Conservation (phyloP, 2,797 vertebrate genomes). For the Caiman crocodilus region DNA sequence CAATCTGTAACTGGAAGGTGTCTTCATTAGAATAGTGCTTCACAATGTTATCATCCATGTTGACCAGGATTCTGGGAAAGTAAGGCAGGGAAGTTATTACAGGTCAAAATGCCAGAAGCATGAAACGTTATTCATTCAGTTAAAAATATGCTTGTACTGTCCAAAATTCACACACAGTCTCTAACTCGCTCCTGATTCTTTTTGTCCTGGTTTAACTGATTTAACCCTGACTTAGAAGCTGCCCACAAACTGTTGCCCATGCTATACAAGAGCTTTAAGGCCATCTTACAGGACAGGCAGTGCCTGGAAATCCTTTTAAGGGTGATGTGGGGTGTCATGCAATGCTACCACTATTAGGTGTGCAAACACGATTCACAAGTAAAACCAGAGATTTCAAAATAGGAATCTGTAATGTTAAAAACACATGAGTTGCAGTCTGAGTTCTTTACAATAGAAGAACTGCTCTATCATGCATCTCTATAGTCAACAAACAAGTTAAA, state of each 20-base stretch:
- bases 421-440: background rate
- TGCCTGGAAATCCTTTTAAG: no score
- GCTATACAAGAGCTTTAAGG: background rate
- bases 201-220: background rate
- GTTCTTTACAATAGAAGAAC: no score
- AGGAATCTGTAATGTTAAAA: no score
- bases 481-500: no score
- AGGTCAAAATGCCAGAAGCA: background rate
- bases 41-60: slow-evolving; percentile 99
- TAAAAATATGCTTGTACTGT: background rate
- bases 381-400: no score
- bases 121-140: background rate
- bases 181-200: background rate
- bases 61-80: slow-evolving; percentile 91
- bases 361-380: no score
- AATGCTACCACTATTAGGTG: no score
- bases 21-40: slow-evolving; percentile 99
- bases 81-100: background rate
- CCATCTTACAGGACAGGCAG: background rate
- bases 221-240: background rate
- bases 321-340: no score
- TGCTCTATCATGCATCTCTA: no score
- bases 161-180: background rate
- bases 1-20: slow-evolving; percentile 97
- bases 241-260: background rate